Base-by-base conservation (phyloP, 2,797 vertebrate genomes). In the Syndactyla subalaris region DNA sequence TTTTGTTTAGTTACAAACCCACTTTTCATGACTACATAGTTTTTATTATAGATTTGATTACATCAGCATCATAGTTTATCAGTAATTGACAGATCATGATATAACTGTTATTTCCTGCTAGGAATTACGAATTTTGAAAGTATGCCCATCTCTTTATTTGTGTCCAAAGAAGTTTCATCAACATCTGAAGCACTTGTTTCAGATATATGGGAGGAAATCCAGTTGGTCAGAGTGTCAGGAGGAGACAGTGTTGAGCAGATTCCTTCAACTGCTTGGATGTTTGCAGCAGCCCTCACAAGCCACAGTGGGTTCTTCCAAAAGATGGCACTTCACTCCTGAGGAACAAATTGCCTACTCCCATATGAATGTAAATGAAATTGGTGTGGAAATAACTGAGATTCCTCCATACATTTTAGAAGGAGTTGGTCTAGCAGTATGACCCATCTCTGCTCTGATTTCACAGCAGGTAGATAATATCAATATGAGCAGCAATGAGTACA, bases 91-190 rank as follows among this genome's bases (percentile, higher is more conserved):
- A 88, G 49, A 79, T 89, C 85, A 83, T 87, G 87, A 84, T 96
- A 72, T 66, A 71, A n/a, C 32, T 83, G 52, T 62, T 84, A 95
- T 95, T 96, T 93, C 87, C 83, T 86, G 29, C 39, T 76, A 88
- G 63, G 1, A 0, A 87, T 71, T 55, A 49, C 45, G 88, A 91
- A 96, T 96, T 94, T 93, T 96, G 89, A 96, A 96, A 95, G 34
- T 38, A 45, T 91, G 85, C 58, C 75, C 93, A 63, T 93, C 83
- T 87, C 93, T 79, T 93, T 85, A 63, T 83, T 88, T 86, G 49
- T 81, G 61, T 96, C 93, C 96, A 95, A 34, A 82, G 45, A 88
- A 78, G 73, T 93, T 96, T 93, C 89, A 94, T 94, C 79, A 67
- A 10, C 6, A 20, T 84, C 61, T 85, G 70, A 96, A 92, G 36